Evolutionary conservation across 37 sponge, comb jelly and placozoan species (phyloP).

Genomic region (Ianthella basta): DNA sequence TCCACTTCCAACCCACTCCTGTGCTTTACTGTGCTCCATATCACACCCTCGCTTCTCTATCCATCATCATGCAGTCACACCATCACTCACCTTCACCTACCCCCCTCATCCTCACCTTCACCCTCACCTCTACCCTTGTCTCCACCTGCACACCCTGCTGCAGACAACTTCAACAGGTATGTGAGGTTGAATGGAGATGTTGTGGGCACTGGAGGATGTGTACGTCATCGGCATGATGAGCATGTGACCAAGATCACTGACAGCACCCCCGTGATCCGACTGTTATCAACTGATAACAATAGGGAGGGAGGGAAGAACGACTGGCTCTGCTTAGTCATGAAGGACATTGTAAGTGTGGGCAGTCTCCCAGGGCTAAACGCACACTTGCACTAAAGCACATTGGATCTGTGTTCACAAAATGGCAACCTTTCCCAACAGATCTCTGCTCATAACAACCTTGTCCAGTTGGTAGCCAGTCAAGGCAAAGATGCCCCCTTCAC

Average conservation of each 20-base stretch:
- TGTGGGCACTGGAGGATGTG: conserved; percentile 86
- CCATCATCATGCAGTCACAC: no score
- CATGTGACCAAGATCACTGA: conserved; percentile 70
- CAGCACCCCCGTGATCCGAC: conserved; percentile 67
- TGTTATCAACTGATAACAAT: conserved; percentile 59
- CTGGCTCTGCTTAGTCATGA: conserved; percentile 70
- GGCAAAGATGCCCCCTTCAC: background rate
- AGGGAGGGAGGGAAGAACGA: conserved; percentile 78
- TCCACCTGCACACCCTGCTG: background rate
- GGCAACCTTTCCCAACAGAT: background rate
- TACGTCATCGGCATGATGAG: conserved; percentile 63
- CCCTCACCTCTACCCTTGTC: no score
- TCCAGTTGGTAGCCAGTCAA: background rate
- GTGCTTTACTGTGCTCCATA: no score
- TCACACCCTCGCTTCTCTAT: no score
- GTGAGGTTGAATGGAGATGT: conserved; percentile 84
- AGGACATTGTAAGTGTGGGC: conserved; percentile 52
- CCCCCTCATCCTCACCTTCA: no score
- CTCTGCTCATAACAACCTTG: background rate
- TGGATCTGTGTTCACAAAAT: no score
- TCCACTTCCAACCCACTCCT: no score
- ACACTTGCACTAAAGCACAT: background rate
- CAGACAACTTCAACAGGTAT: conserved; percentile 74
- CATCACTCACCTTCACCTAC: no score
- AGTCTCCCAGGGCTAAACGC: background rate